Percentiles rank a stretch among this genome's conserved stretches.
These are phyloP conservation scores for Micrastur ruficollis DNA, from an alignment of 2,797 vertebrate genomes.

Conservation along the genomic window DNA sequence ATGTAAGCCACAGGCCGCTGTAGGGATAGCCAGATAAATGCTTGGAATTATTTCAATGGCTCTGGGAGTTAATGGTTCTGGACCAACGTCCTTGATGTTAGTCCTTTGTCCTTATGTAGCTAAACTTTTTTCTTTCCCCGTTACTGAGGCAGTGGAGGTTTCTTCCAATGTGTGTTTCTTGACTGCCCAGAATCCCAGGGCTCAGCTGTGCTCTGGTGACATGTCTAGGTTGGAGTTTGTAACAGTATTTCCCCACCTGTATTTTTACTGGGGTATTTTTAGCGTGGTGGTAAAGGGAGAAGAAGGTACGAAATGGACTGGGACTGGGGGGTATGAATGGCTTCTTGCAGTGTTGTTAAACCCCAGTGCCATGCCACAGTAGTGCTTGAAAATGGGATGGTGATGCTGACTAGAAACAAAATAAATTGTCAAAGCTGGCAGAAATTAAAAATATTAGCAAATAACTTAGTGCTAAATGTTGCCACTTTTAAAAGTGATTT, in stretches of 20 bases:
- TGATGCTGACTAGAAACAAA: not conserved
- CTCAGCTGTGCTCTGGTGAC: not conserved
- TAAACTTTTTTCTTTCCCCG: not conserved
- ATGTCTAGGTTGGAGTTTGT: not conserved
- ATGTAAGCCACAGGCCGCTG: not conserved
- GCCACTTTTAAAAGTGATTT: not conserved
- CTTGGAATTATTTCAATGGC: not conserved
- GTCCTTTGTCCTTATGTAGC: not conserved
- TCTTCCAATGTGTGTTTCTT: not conserved
- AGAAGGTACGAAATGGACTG: not conserved
- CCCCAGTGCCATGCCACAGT: fast-evolving
- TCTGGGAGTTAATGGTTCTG: not conserved
- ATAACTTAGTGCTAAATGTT: not conserved
- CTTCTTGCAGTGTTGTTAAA: not conserved
- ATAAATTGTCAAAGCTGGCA: not conserved
- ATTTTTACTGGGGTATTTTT: not conserved
- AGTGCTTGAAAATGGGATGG: not conserved
- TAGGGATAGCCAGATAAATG: not conserved
- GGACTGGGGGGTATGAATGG: not conserved
- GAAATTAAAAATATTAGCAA: not conserved
- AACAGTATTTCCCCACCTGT: not conserved
- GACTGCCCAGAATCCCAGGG: not conserved
- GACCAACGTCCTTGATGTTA: not conserved
- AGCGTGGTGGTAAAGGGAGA: not conserved
- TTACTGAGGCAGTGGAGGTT: not conserved